Evolutionary conservation across 30 jellyfish, hydroid and myxozoan genomes (phyloP).

Genomic region (Nemopilema nomurai): DNA sequence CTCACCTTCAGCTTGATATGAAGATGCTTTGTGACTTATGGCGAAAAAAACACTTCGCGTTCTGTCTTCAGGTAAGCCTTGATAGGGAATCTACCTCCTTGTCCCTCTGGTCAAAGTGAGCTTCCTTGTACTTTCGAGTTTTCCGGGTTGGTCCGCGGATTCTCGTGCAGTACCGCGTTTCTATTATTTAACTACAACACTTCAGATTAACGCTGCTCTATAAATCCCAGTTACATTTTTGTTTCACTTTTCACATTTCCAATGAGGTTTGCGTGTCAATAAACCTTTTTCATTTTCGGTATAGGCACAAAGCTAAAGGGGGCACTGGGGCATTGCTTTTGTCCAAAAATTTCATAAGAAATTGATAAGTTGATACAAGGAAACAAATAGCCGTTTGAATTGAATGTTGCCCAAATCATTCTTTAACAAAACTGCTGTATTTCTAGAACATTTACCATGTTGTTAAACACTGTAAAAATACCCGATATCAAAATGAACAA

Average conservation of each 20-base stretch:
- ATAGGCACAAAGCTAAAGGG: too few relatives aligned
- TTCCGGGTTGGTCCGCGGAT: neutral
- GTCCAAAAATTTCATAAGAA: too few relatives aligned
- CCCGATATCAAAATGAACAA: too few relatives aligned
- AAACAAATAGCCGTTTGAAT: too few relatives aligned
- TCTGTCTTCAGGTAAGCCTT: neutral
- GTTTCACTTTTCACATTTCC: neutral
- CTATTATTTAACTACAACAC: neutral
- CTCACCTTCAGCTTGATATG: neutral
- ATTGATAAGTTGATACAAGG: too few relatives aligned
- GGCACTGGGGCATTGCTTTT: too few relatives aligned
- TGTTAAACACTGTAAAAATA: too few relatives aligned
- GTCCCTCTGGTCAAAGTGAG: neutral
- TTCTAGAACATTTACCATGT: too few relatives aligned
- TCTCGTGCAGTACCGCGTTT: neutral
- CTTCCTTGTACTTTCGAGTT: neutral
- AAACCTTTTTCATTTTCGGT: too few relatives aligned
- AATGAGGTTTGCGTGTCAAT: too few relatives aligned
- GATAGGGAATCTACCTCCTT: neutral
- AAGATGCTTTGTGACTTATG: neutral
- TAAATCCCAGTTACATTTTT: neutral
- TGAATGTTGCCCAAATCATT: too few relatives aligned
- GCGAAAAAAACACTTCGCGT: neutral
- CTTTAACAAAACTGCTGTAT: too few relatives aligned
- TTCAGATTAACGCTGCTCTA: neutral